These are phyloP conservation scores for Urophycis tenuis DNA, from an alignment of 2,797 vertebrate genomes.

Conservation along the genomic window DNA sequence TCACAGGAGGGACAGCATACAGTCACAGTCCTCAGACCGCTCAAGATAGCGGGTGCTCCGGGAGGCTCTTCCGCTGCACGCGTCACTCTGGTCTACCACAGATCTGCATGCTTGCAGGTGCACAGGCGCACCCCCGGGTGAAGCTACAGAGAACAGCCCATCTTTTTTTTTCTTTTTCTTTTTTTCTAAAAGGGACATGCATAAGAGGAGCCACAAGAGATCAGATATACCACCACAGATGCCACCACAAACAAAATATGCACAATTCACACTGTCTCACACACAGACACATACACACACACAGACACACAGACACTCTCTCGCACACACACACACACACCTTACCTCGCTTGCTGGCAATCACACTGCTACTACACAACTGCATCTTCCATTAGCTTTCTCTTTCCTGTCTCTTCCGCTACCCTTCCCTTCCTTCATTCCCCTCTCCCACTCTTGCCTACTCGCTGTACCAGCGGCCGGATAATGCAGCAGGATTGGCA, in stretches of 20 bases:
- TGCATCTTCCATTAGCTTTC: conserved; percentile 50
- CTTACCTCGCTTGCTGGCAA: conserved; percentile 48
- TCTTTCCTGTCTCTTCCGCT: conserved; percentile 19
- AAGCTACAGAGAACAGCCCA: conserved; percentile 19
- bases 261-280: not conserved
- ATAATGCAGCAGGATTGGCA: conserved; percentile 78
- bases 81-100: conserved; percentile 23
- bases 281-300: conserved; percentile 13
- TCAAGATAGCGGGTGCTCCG: conserved; percentile 29
- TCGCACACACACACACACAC: conserved; percentile 2
- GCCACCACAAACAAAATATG: conserved; percentile 21
- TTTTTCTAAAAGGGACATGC: not conserved
- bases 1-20: conserved; percentile 21
- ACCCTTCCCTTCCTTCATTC: conserved; percentile 29
- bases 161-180: conserved; percentile 7
- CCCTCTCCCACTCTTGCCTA: conserved; percentile 33
- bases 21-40: conserved; percentile 42
- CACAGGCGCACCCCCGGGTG: conserved; percentile 2
- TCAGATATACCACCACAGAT: conserved; percentile 21
- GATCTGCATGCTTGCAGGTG: conserved; percentile 1
- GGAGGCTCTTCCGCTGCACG: conserved; percentile 13
- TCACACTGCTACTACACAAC: conserved; percentile 26
- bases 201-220: conserved; percentile 18
- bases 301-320: conserved; percentile 3
- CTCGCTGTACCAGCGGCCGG: conserved; percentile 61